phyloP scores from a whole-genome alignment of 1,140 invertebrate genomes.

The Polyergus mexicanus region DNA sequence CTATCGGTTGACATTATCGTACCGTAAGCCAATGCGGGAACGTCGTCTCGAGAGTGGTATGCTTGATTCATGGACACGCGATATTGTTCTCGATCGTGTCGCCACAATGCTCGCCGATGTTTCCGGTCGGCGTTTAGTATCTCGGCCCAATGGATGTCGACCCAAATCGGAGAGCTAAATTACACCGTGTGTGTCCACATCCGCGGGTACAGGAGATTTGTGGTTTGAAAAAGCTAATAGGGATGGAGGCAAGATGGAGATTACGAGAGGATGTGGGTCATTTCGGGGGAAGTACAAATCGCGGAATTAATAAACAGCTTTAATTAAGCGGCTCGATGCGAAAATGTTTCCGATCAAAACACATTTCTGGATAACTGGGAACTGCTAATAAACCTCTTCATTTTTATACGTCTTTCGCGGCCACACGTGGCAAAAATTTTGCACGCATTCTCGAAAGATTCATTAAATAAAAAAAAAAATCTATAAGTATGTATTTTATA shows the following conservation, averaged over 20 bases:
- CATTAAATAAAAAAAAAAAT: not conserved
- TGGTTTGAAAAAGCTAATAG: slow-evolving; percentile 48
- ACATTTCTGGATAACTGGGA: not conserved
- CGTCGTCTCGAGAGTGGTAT: slow-evolving; percentile 62
- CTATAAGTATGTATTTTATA: no score
- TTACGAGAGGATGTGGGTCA: slow-evolving; percentile 10
- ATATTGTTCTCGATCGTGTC: slow-evolving; percentile 70
- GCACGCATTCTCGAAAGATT: slow-evolving; percentile 20
- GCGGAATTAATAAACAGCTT: slow-evolving; percentile 28
- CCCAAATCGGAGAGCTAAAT: slow-evolving; percentile 58
- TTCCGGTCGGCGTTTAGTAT: slow-evolving; percentile 51
- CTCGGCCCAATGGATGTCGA: slow-evolving; percentile 46
- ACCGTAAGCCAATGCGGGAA: slow-evolving; percentile 34
- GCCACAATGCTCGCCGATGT: slow-evolving; percentile 63
- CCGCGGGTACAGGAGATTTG: slow-evolving; percentile 46
- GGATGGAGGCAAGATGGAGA: not conserved
- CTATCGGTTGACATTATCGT: slow-evolving; percentile 71
- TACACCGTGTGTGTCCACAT: slow-evolving; percentile 53
- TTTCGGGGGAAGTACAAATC: slow-evolving; percentile 5
- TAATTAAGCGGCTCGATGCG: not conserved
- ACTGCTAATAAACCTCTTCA: not conserved
- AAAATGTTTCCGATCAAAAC: not conserved
- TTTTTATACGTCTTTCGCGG: not conserved
- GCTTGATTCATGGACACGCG: slow-evolving; percentile 70
- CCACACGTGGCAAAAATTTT: not conserved